Evolutionary conservation across 2,113 vertebrate genomes (phyloP).

Genomic region (Nothoprocta perdicaria): DNA sequence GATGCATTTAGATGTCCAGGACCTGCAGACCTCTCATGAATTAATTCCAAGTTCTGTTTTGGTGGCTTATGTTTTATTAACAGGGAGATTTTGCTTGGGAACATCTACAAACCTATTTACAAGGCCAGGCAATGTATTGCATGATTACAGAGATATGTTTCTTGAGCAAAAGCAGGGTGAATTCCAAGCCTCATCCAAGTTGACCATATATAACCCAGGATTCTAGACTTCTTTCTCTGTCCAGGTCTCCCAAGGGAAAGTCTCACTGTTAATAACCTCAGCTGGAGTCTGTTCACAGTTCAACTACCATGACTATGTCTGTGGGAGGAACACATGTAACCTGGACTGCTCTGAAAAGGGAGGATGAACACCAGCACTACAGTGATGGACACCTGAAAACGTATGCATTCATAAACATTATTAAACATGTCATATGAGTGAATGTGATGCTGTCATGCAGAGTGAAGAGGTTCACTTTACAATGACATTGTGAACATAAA

Average conservation of each 20-base stretch:
- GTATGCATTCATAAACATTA: neutral
- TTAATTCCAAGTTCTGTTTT: neutral
- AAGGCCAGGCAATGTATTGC: neutral
- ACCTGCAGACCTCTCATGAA: neutral
- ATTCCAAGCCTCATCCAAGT: rapidly evolving
- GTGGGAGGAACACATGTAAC: neutral
- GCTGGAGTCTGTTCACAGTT: neutral
- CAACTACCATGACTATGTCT: neutral
- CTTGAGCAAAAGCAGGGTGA: constrained; percentile 8
- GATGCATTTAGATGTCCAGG: neutral
- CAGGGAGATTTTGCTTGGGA: neutral
- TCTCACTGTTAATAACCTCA: neutral
- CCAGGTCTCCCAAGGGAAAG: neutral
- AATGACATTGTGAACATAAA: neutral
- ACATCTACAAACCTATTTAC: neutral
- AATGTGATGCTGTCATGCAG: neutral
- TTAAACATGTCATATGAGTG: rapidly evolving
- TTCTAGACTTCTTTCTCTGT: neutral
- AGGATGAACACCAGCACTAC: neutral
- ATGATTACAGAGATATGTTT: constrained; percentile 35
- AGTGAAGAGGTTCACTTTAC: neutral
- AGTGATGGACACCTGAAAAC: neutral
- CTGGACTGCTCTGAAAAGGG: neutral
- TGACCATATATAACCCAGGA: neutral
- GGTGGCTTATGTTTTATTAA: neutral